Evolutionary conservation across 2,113 vertebrate species (phyloP), one percentile per base, ranked within the genome.

Genomic region (Zapus hudsonius): DNA sequence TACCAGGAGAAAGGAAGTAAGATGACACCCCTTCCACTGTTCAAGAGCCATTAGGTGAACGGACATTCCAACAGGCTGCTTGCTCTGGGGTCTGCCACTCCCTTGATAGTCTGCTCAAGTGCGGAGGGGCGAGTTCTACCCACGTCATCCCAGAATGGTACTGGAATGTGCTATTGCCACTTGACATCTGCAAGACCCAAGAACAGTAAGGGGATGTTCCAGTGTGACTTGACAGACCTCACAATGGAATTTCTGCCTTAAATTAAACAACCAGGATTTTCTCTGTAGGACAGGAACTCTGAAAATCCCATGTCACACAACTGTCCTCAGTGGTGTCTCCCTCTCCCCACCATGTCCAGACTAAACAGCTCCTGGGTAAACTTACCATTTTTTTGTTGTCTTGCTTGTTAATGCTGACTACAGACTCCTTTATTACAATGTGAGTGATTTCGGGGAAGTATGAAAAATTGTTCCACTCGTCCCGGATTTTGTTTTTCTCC

Each of bases 361-460:
- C 12, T 1, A 0, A 57, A 22, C 0, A 16, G 44, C 70, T 78
- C 63, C 55, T 3, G 22, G 16, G 52, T 25, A 75, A 36, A 85
- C 97, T 97, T 96, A 99, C 99, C 99, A 99, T 99, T 64, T 98
- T 98, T 97, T 98, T 99, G 98, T 99, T 99, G 96, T 99, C 99
- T 97, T 99, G 99, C 95, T 98, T 99, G 86, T 98, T 98, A 96
- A 99, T 98, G 97, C 98, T 99, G 94, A 99, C 99, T 0, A 91
- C 97, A 29, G 96, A 90, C 3, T 99, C 99, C 96, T 98, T 99
- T 96, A 99, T 98, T 91, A 99, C 99, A 5, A 99, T 97, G 96
- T 99, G 99, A 33, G 99, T 99, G 97, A 99, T 99, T 97, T 99
- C 99, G 64, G 98, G 98, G 94, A 99, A 99, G 93, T 99, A 99